phyloP scores from a whole-genome alignment of 2,888 invertebrate species.

The Leucania comma region DNA sequence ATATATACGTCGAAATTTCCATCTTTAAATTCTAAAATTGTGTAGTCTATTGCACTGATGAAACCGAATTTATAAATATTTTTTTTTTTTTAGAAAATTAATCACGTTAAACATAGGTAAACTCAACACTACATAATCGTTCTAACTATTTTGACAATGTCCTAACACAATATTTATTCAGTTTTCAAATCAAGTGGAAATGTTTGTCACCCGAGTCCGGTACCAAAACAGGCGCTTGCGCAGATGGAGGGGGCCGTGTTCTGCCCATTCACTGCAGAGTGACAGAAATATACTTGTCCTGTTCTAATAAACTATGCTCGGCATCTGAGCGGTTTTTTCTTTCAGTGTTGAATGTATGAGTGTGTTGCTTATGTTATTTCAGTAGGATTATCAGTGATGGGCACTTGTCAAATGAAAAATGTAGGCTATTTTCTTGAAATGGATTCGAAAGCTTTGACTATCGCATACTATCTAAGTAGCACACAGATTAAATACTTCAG shows the following conservation, averaged over 20 bases:
- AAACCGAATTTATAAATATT: neutral
- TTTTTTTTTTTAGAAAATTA: no score
- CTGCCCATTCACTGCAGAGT: slow-evolving; percentile 78
- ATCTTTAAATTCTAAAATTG: neutral
- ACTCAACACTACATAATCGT: slow-evolving; percentile 1
- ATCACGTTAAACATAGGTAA: neutral
- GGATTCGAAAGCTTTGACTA: neutral
- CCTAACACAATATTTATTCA: slow-evolving; percentile 53
- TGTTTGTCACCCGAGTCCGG: slow-evolving; percentile 84
- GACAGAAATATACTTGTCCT: slow-evolving; percentile 82
- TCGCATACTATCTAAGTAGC: neutral
- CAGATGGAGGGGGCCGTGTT: slow-evolving; percentile 82
- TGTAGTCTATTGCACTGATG: neutral
- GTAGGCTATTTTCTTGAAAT: neutral
- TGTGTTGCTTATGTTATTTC: slow-evolving; percentile 59
- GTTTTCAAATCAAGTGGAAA: slow-evolving; percentile 60
- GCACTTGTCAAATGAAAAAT: slow-evolving; percentile 47
- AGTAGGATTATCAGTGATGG: slow-evolving; percentile 56
- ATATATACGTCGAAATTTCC: slow-evolving; percentile 12
- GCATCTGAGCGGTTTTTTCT: slow-evolving; percentile 69
- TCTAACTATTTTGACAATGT: slow-evolving; percentile 18
- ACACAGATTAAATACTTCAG: neutral
- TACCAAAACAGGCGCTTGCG: slow-evolving; percentile 85
- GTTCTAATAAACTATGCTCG: slow-evolving; percentile 75
- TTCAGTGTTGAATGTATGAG: slow-evolving; percentile 68